phyloP scores from a whole-genome alignment of 64 coral and sea anemone genomes.

The Orbicella faveolata region DNA sequence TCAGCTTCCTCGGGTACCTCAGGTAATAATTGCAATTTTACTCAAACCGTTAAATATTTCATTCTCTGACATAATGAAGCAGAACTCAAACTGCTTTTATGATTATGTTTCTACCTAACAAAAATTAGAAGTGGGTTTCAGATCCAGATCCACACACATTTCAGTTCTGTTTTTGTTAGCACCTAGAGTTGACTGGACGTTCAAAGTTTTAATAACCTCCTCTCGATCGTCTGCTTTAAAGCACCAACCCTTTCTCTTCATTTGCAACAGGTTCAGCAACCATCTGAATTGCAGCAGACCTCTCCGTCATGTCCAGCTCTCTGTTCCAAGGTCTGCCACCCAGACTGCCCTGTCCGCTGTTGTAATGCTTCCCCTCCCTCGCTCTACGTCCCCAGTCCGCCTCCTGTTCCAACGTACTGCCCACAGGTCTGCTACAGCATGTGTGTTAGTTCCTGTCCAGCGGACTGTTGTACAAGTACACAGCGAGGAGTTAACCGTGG shows the following conservation, averaged over 20 bases:
- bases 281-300: neutral
- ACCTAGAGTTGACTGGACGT: too few species aligned
- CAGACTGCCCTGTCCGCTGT: conserved; percentile 61
- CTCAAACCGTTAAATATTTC: neutral
- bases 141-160: too few species aligned
- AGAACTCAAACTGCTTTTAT: too few species aligned
- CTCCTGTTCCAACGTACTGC: conserved; percentile 36
- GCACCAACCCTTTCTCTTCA: neutral
- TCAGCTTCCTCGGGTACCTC: neutral
- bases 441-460: conserved; percentile 46
- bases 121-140: too few species aligned
- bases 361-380: conserved; percentile 23
- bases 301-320: conserved; percentile 41
- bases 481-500: neutral
- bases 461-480: conserved; percentile 28
- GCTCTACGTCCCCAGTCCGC: neutral
- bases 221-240: too few species aligned
- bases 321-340: conserved; percentile 27
- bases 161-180: too few species aligned
- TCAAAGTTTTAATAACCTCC: too few species aligned
- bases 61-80: too few species aligned
- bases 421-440: conserved; percentile 33
- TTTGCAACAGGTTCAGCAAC: neutral
- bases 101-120: too few species aligned
- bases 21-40: neutral